phyloP scores from a whole-genome alignment of 2,113 vertebrate species.

The Pseudonaja textilis region DNA sequence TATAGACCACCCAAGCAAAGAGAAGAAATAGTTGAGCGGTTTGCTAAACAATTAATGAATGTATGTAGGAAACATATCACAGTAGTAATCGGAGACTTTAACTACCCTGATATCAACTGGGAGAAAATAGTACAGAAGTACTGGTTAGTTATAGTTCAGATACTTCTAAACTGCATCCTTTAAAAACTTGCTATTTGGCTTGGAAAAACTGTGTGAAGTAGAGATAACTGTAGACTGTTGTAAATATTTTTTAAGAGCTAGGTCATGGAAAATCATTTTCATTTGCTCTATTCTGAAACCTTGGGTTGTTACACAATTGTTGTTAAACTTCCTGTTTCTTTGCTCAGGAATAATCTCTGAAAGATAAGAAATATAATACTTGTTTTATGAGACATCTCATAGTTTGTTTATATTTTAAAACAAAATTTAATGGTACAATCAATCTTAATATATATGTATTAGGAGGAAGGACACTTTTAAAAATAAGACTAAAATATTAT shows the following conservation, averaged over 20 bases:
- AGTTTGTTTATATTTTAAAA: slow-evolving; percentile 2
- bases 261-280: background rate
- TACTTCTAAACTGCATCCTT: background rate
- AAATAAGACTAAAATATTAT: background rate
- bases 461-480: background rate
- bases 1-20: no score
- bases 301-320: background rate
- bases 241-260: slow-evolving; percentile 7
- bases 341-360: slow-evolving; percentile 33
- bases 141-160: no score
- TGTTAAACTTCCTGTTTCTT: slow-evolving; percentile 27
- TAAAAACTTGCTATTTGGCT: background rate
- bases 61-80: no score
- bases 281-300: background rate
- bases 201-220: background rate
- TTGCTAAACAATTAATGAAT: no score
- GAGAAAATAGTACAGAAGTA: no score
- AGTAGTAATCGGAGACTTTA: no score
- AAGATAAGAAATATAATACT: slow-evolving; percentile 26
- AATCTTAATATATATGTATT: background rate
- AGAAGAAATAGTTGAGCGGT: no score
- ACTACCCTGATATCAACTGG: no score
- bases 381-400: background rate
- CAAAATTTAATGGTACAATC: background rate
- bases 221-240: background rate